phyloP scores from a whole-genome alignment of 2,113 vertebrate species.

The Turnix velox region DNA sequence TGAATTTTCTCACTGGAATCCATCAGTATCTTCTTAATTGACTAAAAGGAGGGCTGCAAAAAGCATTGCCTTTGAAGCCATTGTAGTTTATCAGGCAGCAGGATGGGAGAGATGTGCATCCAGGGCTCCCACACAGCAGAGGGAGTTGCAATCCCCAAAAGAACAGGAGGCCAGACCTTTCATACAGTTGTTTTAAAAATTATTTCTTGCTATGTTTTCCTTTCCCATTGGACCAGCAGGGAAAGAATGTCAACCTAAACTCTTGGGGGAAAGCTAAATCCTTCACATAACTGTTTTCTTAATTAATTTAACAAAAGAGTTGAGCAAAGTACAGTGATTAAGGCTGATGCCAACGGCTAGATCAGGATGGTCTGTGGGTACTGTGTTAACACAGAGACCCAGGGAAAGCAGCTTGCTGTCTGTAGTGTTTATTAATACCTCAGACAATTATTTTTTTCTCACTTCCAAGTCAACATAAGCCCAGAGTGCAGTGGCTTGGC shows the following conservation, averaged over 20 bases:
- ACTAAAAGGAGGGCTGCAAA: neutral
- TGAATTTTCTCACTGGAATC: neutral
- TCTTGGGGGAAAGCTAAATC: neutral
- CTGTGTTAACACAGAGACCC: neutral
- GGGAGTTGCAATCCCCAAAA: slow-evolving; percentile 1
- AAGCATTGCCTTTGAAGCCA: neutral
- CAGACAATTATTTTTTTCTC: neutral
- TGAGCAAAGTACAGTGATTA: neutral
- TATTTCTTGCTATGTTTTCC: slow-evolving; percentile 22
- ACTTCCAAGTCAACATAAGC: neutral
- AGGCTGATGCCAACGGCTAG: neutral
- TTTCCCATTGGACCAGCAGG: slow-evolving; percentile 13
- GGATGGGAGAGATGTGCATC: neutral
- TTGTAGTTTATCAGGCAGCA: neutral
- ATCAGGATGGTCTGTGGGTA: neutral
- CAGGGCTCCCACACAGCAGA: slow-evolving; percentile 16
- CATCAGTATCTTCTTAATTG: neutral
- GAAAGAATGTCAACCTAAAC: slow-evolving; percentile 6
- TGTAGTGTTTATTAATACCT: neutral
- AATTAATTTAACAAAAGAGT: neutral
- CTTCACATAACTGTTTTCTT: neutral
- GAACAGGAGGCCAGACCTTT: neutral
- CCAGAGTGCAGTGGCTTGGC: neutral
- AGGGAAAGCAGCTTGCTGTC: neutral
- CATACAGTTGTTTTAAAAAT: neutral